Percentiles rank a stretch among this genome's conserved stretches.
Evolutionary conservation across 2,113 vertebrate species (phyloP).

Genomic region (Aspidoscelis tigris): DNA sequence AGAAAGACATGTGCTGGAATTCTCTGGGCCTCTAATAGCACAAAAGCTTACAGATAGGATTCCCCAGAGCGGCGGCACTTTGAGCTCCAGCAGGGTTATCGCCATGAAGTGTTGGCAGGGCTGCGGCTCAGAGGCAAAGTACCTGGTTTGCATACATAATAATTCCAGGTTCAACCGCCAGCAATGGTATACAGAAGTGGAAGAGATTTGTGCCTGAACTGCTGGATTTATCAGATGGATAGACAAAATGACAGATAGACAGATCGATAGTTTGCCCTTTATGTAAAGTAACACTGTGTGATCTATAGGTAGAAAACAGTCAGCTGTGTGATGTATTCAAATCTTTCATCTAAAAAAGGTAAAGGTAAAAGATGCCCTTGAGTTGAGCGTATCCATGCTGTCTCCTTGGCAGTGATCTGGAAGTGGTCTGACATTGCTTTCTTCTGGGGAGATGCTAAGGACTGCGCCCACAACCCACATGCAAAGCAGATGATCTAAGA

Average conservation of each 20-base stretch:
- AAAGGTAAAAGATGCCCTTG: too few species aligned
- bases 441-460: too few species aligned
- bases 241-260: neutral
- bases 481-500: too few species aligned
- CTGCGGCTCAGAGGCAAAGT: neutral
- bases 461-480: too few species aligned
- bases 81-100: neutral
- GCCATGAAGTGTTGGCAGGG: neutral
- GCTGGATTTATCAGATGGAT: neutral
- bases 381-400: too few species aligned
- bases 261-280: neutral
- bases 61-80: neutral
- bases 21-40: neutral
- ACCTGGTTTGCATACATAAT: neutral
- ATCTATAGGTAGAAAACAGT: neutral
- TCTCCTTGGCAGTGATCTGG: too few species aligned
- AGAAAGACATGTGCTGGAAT: neutral
- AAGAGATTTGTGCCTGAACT: neutral
- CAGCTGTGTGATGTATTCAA: neutral
- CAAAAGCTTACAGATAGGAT: neutral
- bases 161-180: neutral
- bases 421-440: too few species aligned
- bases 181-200: neutral
- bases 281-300: neutral
- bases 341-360: neutral